Evolutionary conservation across 2,888 invertebrate genomes (phyloP), one percentile per base, ranked within the genome.

Genomic region (Epistrophe grossulariae): DNA sequence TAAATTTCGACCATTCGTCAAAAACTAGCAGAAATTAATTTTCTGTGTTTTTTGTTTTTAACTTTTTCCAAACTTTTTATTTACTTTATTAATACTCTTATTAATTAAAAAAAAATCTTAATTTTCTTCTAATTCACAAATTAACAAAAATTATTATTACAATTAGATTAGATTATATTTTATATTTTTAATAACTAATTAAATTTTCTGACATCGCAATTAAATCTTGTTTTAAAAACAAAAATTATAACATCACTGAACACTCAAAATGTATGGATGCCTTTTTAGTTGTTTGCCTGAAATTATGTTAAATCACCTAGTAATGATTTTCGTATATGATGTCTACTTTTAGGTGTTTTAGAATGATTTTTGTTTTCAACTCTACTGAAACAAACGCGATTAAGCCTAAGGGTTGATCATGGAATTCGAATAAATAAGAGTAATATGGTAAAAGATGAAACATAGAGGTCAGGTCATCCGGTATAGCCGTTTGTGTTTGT

Each of bases 271-370:
- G 19, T 40, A 35, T 17, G 17, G 5, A 3, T 11, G 10, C 10
- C 8, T 43, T 8, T 45, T 64, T 4, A 28, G 5, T 6, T n/a
- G 4, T 55, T 40, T 74, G 79, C 82, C 83, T 83, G 50, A 79
- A 87, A 76, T 87, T 83, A 87, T 87, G 76, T 68, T 71, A 79
- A 79, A 76, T 83, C 76, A 82, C 74, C 74, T 79, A 28, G 40
- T 71, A 82, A 66, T 82, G 50, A 74, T 48, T 74, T 74, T 70
- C 55, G 17, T 74, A 52, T 66, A 52, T 66, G 50, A 45, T 28
- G 70, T 43, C 55, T 55, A 70, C 66, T 68, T 72, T 43, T n/a
- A 62, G 79, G 40, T 38, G 64, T 64, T 78, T 70, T 24, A 35
- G 68, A 70, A 72, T 80, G 45, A 52, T 28, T 57, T 62, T 52